These are phyloP conservation scores for Odontocolon sp. DNA, from an alignment of 2,888 invertebrate species.

Conservation along the genomic window DNA sequence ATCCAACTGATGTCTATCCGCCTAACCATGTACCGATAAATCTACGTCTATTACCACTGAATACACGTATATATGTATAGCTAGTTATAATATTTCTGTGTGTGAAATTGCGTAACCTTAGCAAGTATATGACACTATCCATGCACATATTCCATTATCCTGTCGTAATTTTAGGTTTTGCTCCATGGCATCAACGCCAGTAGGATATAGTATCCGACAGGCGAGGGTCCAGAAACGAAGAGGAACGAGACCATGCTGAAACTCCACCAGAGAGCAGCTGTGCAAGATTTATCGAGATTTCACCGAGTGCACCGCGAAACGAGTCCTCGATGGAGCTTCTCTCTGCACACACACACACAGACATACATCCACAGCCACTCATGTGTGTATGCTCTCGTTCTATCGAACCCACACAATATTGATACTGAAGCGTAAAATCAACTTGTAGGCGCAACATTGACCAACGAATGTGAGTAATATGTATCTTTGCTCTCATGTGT, in stretches of 20 bases:
- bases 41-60: too few relatives aligned
- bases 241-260: slow-evolving; percentile 3
- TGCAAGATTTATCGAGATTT: slow-evolving; percentile 55
- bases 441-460: slow-evolving; percentile 16
- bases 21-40: too few relatives aligned
- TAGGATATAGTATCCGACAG: slow-evolving; percentile 7
- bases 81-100: slow-evolving; percentile 2
- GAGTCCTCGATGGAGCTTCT: slow-evolving; percentile 24
- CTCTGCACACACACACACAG: background rate
- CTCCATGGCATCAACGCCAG: slow-evolving; percentile 16
- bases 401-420: slow-evolving; percentile 41
- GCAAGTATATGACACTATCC: slow-evolving; percentile 11
- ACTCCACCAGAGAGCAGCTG: slow-evolving; percentile 28
- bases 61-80: too few relatives aligned
- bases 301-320: slow-evolving; percentile 42
- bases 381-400: background rate
- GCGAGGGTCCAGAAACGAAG: background rate
- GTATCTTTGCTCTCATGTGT: background rate
- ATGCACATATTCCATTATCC: slow-evolving; percentile 50
- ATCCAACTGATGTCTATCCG: too few relatives aligned
- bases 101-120: slow-evolving; percentile 34
- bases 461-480: slow-evolving; percentile 21
- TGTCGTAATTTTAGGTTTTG: slow-evolving; percentile 52
- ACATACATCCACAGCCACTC: background rate
- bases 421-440: slow-evolving; percentile 47